phyloP scores from a whole-genome alignment of 2,113 vertebrate genomes.

The Bufo gargarizans region DNA sequence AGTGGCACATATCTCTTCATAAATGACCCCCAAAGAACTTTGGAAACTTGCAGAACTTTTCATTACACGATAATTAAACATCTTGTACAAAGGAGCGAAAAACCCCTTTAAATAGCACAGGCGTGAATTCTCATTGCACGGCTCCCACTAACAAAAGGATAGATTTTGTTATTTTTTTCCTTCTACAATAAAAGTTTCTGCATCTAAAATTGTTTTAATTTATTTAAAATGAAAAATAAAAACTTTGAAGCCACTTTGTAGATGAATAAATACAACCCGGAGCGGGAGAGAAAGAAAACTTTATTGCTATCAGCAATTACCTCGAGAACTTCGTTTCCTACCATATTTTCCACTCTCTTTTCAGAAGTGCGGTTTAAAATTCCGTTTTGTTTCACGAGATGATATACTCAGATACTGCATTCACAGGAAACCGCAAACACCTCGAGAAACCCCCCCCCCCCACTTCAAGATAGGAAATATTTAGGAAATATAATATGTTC shows the following conservation, averaged over 20 bases:
- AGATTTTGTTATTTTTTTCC: neutral
- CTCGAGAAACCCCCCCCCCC: conserved; percentile 6
- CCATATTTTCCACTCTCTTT: neutral
- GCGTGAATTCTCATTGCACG: neutral
- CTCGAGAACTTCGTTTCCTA: conserved; percentile 7
- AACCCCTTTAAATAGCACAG: neutral
- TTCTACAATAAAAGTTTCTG: neutral
- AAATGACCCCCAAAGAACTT: neutral
- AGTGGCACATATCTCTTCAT: too few relatives aligned
- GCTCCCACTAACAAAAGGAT: neutral
- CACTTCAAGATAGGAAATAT: conserved; percentile 54
- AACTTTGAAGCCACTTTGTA: conserved; percentile 26
- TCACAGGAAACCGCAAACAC: conserved; percentile 50
- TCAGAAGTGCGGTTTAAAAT: conserved; percentile 43
- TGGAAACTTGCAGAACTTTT: neutral
- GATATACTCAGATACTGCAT: conserved; percentile 40
- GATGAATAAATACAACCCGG: conserved; percentile 6
- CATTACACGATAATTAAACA: neutral
- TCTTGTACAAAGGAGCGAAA: neutral
- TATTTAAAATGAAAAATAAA: neutral
- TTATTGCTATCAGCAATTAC: conserved; percentile 46
- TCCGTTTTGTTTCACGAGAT: conserved; percentile 52
- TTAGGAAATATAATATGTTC: conserved; percentile 57
- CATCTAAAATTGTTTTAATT: conserved; percentile 1
- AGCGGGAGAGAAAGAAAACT: conserved; percentile 1